phyloP scores from a whole-genome alignment of 30 jellyfish, hydroid and myxozoan species.

The Aurelia aurita complex sp. Pacific region DNA sequence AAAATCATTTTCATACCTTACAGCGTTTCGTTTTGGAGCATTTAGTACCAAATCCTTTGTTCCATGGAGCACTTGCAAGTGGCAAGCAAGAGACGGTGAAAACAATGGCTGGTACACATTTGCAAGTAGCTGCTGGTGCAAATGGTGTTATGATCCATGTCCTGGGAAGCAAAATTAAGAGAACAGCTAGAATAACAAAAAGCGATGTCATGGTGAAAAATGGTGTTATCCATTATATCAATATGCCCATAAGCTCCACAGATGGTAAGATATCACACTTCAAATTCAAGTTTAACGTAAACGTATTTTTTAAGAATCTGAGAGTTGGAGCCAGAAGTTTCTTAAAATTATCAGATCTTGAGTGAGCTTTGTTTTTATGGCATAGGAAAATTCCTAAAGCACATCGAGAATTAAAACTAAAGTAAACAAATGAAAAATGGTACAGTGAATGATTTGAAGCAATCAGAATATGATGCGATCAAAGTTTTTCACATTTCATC shows the following conservation, averaged over 20 bases:
- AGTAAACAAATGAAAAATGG: no score
- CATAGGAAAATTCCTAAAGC: no score
- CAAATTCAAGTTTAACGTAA: not conserved
- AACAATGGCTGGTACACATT: constrained; percentile 30
- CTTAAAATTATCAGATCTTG: no score
- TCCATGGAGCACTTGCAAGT: constrained; percentile 9
- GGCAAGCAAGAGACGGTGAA: not conserved
- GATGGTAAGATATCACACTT: constrained; percentile 13
- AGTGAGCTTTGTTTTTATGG: no score
- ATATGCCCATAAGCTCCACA: constrained; percentile 1
- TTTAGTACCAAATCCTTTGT: constrained; percentile 30
- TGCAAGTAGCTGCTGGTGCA: not conserved
- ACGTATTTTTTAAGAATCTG: not conserved
- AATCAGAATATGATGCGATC: no score
- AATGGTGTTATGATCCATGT: not conserved
- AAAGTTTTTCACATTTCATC: not conserved
- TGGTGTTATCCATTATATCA: constrained; percentile 56
- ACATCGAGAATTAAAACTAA: no score
- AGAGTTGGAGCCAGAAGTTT: not conserved
- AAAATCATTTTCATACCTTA: not conserved
- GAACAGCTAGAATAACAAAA: constrained; percentile 7
- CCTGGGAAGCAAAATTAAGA: not conserved
- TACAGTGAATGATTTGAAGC: not conserved
- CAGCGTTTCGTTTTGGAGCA: constrained; percentile 27
- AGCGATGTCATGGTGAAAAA: constrained; percentile 33